A percentile compares a stretch with the other conserved stretches of the same genome.
phyloP scores from a whole-genome alignment of 2,888 invertebrate genomes.

The Flexamia atlantica region DNA sequence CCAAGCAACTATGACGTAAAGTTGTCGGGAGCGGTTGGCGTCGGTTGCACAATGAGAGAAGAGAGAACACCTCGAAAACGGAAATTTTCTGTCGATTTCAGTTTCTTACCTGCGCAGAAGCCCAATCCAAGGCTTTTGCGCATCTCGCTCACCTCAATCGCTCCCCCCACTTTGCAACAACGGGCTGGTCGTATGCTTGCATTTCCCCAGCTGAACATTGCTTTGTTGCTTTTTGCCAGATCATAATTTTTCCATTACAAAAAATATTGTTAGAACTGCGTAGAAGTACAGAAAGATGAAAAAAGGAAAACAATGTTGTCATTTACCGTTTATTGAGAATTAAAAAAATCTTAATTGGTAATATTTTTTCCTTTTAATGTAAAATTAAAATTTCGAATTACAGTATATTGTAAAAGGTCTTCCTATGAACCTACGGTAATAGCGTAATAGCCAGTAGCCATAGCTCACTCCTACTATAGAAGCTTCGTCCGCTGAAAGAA shows the following conservation, averaged over 20 bases:
- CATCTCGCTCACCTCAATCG: constrained; percentile 36
- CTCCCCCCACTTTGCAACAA: constrained; percentile 6
- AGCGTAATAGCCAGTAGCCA: no score
- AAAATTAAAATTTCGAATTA: no score
- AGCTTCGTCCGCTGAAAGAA: no score
- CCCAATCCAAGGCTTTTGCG: constrained; percentile 57
- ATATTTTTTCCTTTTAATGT: no score
- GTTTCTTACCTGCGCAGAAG: constrained; percentile 60
- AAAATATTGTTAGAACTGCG: no score
- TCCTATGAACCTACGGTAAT: no score
- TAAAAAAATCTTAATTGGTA: no score
- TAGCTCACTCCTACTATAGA: no score
- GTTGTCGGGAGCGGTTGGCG: constrained; percentile 42
- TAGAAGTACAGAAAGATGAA: no score
- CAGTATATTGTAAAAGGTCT: no score
- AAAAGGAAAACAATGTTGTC: no score
- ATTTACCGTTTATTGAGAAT: no score
- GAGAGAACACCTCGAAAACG: constrained; percentile 52
- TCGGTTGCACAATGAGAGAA: constrained; percentile 41
- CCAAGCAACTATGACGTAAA: constrained; percentile 59
- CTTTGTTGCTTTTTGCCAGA: constrained; percentile 55
- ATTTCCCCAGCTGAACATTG: constrained; percentile 35
- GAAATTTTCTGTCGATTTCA: constrained; percentile 60
- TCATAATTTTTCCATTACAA: neutral
- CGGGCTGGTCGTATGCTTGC: constrained; percentile 37